Conservation (phyloP, 2,113 vertebrate genomes). For the Cettia cetti region DNA sequence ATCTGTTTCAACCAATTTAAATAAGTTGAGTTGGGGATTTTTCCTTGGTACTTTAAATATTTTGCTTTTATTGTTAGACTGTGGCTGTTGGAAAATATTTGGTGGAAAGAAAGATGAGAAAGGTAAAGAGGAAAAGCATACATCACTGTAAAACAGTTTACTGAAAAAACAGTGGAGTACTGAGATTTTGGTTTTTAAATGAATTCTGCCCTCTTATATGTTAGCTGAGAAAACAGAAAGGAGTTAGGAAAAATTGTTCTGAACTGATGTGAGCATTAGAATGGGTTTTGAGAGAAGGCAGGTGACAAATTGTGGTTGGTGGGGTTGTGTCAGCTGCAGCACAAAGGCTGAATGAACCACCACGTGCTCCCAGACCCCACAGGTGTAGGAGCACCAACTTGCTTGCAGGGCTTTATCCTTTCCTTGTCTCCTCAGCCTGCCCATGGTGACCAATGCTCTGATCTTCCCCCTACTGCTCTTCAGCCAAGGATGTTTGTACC, state of each 20-base stretch:
- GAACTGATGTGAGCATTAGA: not conserved
- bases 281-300: not conserved
- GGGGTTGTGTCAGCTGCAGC: not conserved
- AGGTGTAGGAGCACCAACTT: fast-evolving
- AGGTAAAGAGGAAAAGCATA: constrained; percentile 14
- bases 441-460: fast-evolving
- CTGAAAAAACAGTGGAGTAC: not conserved
- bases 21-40: not conserved
- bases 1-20: not conserved
- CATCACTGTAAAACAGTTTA: not conserved
- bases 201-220: not conserved
- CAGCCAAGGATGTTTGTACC: not conserved
- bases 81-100: constrained; percentile 29
- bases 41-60: not conserved
- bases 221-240: not conserved
- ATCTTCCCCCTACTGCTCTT: not conserved
- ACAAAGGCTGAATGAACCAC: not conserved
- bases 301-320: not conserved
- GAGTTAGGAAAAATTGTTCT: not conserved
- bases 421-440: not conserved
- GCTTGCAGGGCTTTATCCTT: not conserved
- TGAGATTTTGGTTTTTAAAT: not conserved
- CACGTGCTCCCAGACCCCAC: fast-evolving
- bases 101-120: constrained; percentile 43
- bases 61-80: constrained; percentile 36